Percentiles rank a stretch among this genome's conserved stretches.
These are phyloP conservation scores for Calidris pugnax DNA, from an alignment of 2,113 vertebrate species.

Conservation along the genomic window DNA sequence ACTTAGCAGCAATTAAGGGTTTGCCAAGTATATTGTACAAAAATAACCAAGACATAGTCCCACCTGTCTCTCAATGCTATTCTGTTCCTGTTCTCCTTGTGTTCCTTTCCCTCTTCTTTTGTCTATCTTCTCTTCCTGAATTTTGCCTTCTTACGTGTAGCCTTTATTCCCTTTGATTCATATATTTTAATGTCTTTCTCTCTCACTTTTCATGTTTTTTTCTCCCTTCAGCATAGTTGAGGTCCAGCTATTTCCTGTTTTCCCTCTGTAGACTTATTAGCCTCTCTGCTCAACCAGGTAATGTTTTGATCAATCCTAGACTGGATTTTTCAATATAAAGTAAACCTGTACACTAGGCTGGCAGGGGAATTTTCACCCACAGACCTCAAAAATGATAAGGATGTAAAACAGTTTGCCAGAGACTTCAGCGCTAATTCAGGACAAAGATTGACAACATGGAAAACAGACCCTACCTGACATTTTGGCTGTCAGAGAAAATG, in stretches of 20 bases:
- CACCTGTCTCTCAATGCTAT: neutral
- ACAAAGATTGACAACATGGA: slow-evolving; percentile 12
- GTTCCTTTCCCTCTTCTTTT: neutral
- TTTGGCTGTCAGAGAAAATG: slow-evolving; percentile 45
- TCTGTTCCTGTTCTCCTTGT: neutral
- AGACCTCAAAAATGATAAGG: neutral
- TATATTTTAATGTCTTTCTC: neutral
- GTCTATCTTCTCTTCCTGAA: neutral
- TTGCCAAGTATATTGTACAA: neutral
- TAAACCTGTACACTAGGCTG: neutral
- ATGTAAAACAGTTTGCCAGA: neutral
- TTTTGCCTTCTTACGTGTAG: neutral
- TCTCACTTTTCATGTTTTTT: neutral
- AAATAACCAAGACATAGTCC: neutral
- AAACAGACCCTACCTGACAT: slow-evolving; percentile 38
- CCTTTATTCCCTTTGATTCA: neutral
- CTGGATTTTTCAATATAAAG: slow-evolving; percentile 8
- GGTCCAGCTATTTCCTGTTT: neutral
- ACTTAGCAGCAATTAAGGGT: neutral
- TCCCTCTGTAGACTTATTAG: neutral
- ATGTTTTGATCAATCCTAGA: neutral
- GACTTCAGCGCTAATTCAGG: neutral
- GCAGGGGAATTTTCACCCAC: neutral
- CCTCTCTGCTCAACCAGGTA: neutral
- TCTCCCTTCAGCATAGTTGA: neutral